Conservation (phyloP, 2,888 invertebrate species). For the Ophonus ardosiacus region DNA sequence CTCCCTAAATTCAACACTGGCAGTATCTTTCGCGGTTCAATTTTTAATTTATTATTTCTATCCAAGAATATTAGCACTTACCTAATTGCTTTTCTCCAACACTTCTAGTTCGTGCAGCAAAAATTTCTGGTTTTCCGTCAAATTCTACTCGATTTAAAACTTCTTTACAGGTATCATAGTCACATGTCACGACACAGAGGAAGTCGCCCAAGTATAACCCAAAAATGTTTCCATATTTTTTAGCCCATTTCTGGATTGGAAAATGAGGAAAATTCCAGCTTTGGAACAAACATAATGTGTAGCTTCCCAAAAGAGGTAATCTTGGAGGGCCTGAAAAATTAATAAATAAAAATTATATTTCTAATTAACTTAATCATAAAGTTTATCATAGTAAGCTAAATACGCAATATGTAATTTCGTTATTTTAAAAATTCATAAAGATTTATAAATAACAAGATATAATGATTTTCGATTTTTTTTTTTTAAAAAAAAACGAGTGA, state of each 20-base stretch:
- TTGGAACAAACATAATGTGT: conserved; percentile 13
- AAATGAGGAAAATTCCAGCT: conserved; percentile 58
- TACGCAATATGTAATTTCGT: no score
- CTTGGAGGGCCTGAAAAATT: conserved; percentile 50
- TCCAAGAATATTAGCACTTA: neutral
- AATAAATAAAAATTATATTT: no score
- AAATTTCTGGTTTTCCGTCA: conserved; percentile 77
- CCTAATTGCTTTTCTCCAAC: conserved; percentile 41
- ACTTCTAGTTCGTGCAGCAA: conserved; percentile 11
- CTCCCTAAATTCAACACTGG: no score
- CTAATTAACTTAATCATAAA: no score
- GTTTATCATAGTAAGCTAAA: no score
- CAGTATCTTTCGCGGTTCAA: no score
- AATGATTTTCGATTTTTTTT: no score
- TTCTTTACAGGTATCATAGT: conserved; percentile 78
- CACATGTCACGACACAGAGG: conserved; percentile 78
- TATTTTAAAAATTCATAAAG: no score
- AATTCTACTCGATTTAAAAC: conserved; percentile 79
- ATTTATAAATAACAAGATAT: no score
- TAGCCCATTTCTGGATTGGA: conserved; percentile 46
- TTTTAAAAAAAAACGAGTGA: no score
- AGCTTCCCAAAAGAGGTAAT: conserved; percentile 52
- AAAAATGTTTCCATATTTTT: conserved; percentile 75
- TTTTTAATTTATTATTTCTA: no score
- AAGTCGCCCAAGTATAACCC: conserved; percentile 79